A percentile compares a stretch with the other conserved stretches of the same genome.
Conservation (phyloP, 2,113 vertebrate genomes). For the Cephalopterus ornatus region DNA sequence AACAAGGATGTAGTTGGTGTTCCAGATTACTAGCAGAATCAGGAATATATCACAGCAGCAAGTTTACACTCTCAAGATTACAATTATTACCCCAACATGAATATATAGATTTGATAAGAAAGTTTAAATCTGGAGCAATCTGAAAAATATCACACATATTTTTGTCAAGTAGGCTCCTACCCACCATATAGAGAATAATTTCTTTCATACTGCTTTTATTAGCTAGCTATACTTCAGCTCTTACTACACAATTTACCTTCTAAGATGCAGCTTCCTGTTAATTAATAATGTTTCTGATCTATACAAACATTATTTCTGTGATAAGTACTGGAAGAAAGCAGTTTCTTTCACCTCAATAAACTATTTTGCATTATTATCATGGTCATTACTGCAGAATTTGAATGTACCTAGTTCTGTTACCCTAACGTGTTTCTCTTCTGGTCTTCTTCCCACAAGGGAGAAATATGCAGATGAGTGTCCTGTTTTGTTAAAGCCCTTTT, state of each 20-base stretch:
- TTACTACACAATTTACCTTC: background rate
- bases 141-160: background rate
- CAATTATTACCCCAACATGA: background rate
- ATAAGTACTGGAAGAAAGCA: background rate
- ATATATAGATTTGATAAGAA: background rate
- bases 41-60: background rate
- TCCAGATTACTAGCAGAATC: background rate
- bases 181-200: background rate
- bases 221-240: background rate
- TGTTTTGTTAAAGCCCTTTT: background rate
- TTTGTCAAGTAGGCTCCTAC: background rate
- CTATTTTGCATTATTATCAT: background rate
- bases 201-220: background rate
- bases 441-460: background rate
- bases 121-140: background rate
- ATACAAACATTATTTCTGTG: background rate
- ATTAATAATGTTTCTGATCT: slow-evolving; percentile 28
- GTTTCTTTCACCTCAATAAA: background rate
- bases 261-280: background rate
- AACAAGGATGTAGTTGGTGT: background rate
- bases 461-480: slow-evolving; percentile 24
- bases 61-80: background rate
- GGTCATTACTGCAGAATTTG: background rate
- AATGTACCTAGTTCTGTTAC: background rate
- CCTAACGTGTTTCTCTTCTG: background rate